Evolutionary conservation across 2,888 invertebrate species (phyloP).

Genomic region (Boloria euphrosyne): DNA sequence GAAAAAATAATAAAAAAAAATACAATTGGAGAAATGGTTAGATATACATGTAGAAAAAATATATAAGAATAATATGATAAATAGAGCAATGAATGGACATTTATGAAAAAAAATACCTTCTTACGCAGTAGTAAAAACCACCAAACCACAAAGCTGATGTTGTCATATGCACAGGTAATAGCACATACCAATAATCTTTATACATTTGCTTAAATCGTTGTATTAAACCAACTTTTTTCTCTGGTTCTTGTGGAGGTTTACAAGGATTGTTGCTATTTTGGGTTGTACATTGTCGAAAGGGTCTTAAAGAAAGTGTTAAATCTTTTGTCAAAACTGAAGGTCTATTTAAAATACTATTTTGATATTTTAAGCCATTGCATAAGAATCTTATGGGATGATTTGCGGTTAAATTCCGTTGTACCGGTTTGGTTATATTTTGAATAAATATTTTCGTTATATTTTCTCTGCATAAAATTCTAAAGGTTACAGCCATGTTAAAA

Average conservation of each 20-base stretch:
- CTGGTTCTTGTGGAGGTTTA: constrained; percentile 45
- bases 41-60: too few relatives aligned
- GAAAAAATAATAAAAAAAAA: too few relatives aligned
- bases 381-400: constrained; percentile 55
- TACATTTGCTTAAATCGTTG: constrained; percentile 95
- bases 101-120: constrained; percentile 84
- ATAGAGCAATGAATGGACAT: neutral
- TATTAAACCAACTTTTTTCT: constrained; percentile 84
- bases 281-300: constrained; percentile 51
- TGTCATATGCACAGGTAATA: constrained; percentile 94
- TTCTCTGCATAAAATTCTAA: constrained; percentile 60
- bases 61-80: too few relatives aligned
- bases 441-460: constrained; percentile 46
- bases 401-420: constrained; percentile 57
- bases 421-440: constrained; percentile 61
- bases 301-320: constrained; percentile 42
- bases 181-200: constrained; percentile 97
- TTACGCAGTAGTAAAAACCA: constrained; percentile 91
- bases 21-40: too few relatives aligned
- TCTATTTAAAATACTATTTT: constrained; percentile 46
- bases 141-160: constrained; percentile 96
- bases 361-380: constrained; percentile 56
- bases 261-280: constrained; percentile 43
- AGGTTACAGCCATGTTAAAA: constrained; percentile 61
- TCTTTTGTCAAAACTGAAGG: constrained; percentile 47